Percentiles rank a stretch among this genome's conserved stretches.
These are phyloP conservation scores for Xenopus laevis DNA, from an alignment of 2,113 vertebrate species.

Conservation along the genomic window DNA sequence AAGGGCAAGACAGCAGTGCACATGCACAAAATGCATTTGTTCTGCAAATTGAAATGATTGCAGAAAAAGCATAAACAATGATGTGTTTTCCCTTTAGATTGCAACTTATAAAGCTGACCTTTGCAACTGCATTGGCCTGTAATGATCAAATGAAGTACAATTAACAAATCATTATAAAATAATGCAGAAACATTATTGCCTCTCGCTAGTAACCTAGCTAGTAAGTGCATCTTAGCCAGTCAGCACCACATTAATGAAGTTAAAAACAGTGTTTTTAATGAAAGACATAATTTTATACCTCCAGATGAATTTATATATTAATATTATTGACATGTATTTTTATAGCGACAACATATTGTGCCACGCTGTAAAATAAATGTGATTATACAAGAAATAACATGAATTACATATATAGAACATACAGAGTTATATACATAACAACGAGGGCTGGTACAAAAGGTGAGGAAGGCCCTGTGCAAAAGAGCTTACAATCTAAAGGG, in stretches of 20 bases:
- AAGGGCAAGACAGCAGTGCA: neutral
- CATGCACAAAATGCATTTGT: neutral
- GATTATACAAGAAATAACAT: no score
- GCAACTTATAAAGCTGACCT: slow-evolving; percentile 1
- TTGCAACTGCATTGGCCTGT: neutral
- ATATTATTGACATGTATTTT: no score
- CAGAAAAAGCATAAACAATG: neutral
- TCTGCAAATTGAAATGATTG: neutral
- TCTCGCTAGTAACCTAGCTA: neutral
- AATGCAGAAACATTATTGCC: slow-evolving; percentile 6
- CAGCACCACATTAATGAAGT: neutral
- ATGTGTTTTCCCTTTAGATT: slow-evolving; percentile 7
- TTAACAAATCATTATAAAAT: slow-evolving; percentile 23
- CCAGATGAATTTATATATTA: neutral
- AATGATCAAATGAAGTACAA: neutral
- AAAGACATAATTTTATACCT: neutral
- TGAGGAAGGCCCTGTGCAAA: no score
- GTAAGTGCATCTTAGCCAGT: slow-evolving; percentile 17
- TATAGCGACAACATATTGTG: no score
- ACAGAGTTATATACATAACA: no score
- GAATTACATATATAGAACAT: no score
- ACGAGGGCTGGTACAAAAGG: no score
- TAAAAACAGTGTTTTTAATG: neutral
- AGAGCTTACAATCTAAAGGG: no score
- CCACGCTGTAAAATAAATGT: no score